Conservation (phyloP, 1,140 invertebrate species). For the Daktulosphaira vitifoliae region DNA sequence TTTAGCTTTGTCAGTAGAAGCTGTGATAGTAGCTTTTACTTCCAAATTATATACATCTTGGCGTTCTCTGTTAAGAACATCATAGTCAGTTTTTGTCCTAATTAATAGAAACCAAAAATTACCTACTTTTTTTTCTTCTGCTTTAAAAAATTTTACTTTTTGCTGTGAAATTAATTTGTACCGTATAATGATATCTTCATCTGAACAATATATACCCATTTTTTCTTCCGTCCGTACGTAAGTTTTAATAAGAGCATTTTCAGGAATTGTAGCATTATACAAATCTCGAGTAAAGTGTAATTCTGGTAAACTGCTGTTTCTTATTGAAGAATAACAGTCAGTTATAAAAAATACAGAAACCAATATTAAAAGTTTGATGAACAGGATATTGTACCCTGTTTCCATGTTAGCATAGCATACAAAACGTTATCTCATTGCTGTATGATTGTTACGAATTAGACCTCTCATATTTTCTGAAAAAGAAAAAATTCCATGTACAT, state of each 20-base stretch:
- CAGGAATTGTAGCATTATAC: constrained; percentile 86
- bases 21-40: constrained; percentile 61
- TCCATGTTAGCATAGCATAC: not conserved
- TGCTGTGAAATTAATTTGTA: constrained; percentile 78
- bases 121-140: constrained; percentile 74
- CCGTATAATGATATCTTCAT: constrained; percentile 55
- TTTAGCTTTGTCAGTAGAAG: constrained; percentile 40
- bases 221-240: constrained; percentile 57
- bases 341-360: not conserved
- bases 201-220: constrained; percentile 58
- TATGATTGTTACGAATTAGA: not conserved
- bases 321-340: not conserved
- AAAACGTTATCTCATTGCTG: not conserved
- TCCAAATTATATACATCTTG: constrained; percentile 72
- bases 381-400: not conserved
- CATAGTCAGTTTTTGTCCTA: constrained; percentile 71
- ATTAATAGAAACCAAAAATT: constrained; percentile 89
- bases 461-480: constrained; percentile 1
- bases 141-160: constrained; percentile 83
- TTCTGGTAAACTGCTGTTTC: constrained; percentile 9
- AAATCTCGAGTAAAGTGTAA: constrained; percentile 60
- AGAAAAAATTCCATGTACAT: no score
- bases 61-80: constrained; percentile 83
- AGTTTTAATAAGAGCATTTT: constrained; percentile 82
- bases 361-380: constrained; percentile 1